phyloP scores from a whole-genome alignment of 2,113 vertebrate genomes.

The Meriones unguiculatus region DNA sequence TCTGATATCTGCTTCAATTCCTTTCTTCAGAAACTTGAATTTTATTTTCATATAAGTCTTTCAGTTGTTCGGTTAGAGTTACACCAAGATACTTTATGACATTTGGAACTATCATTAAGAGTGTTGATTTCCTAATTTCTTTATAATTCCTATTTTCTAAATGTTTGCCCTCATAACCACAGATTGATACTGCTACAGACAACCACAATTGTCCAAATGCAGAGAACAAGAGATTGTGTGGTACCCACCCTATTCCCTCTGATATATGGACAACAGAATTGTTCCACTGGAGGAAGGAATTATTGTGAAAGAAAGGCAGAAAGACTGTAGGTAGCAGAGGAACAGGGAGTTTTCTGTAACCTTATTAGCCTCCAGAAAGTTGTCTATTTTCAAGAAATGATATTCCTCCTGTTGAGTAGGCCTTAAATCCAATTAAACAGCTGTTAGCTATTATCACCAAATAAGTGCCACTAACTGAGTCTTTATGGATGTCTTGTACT shows the following conservation, averaged over 20 bases:
- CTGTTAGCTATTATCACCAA: neutral
- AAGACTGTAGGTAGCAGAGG: neutral
- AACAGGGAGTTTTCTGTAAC: neutral
- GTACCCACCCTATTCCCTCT: neutral
- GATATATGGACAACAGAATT: neutral
- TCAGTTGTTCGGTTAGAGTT: no score
- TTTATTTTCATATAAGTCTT: no score
- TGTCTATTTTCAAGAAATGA: neutral
- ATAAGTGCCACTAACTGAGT: neutral
- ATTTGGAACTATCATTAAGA: no score
- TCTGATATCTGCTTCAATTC: no score
- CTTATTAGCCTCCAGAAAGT: neutral
- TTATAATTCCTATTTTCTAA: neutral
- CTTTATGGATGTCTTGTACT: neutral
- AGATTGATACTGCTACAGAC: neutral
- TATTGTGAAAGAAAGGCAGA: neutral
- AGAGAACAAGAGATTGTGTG: neutral
- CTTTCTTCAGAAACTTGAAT: no score
- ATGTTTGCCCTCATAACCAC: neutral
- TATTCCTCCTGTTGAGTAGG: neutral
- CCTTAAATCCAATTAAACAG: neutral
- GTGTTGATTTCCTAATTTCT: no score
- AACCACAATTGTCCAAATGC: neutral
- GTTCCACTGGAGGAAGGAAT: neutral
- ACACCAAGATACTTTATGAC: no score